Conservation (phyloP, 1,140 invertebrate species). For the Drosophila pandora region DNA sequence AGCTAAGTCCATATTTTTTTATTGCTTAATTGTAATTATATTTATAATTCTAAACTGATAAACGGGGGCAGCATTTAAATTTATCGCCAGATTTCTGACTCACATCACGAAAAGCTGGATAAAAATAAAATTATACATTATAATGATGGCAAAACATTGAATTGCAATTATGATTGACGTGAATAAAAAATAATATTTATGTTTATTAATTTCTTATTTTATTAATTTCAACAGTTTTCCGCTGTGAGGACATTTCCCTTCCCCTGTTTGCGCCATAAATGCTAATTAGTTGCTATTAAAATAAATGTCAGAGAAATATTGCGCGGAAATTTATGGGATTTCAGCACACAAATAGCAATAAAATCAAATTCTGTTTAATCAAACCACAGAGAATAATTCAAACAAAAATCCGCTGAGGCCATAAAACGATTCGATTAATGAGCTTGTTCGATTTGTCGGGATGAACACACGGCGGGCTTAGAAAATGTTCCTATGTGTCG, state of each 20-base stretch:
- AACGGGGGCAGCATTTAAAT: background rate
- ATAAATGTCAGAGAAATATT: constrained; percentile 36
- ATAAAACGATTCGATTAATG: background rate
- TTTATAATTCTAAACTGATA: background rate
- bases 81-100: background rate
- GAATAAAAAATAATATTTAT: constrained; percentile 36
- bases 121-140: background rate
- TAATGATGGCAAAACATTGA: constrained; percentile 6
- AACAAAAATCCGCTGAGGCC: background rate
- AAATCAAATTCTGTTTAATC: background rate
- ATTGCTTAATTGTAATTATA: background rate
- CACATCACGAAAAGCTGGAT: background rate
- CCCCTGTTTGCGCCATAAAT: constrained; percentile 22
- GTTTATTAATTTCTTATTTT: constrained; percentile 4
- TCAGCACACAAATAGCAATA: constrained; percentile 4
- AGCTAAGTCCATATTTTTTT: constrained; percentile 24
- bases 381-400: constrained; percentile 10
- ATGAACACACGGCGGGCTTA: too few species aligned
- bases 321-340: constrained; percentile 40
- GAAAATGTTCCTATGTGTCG: too few species aligned
- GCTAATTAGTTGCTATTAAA: constrained; percentile 58
- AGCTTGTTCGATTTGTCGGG: background rate
- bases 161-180: constrained; percentile 25
- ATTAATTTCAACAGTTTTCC: constrained; percentile 17
- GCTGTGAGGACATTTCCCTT: background rate